These are phyloP conservation scores for Acanthisitta chloris DNA, from an alignment of 2,113 vertebrate genomes.

Conservation along the genomic window DNA sequence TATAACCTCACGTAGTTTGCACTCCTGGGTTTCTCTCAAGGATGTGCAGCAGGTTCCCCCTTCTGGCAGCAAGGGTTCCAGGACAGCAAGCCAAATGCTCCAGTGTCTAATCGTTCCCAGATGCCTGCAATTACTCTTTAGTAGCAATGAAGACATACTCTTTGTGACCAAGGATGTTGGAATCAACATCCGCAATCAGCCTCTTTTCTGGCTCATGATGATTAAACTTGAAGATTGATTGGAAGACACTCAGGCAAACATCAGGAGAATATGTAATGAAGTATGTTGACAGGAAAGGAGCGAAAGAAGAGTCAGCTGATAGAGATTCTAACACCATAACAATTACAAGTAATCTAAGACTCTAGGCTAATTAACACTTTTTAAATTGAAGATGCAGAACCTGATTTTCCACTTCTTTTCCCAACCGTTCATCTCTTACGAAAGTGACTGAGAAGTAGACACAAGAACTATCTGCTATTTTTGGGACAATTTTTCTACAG, in stretches of 20 bases:
- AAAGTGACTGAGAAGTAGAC: not conserved
- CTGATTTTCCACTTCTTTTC: not conserved
- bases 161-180: not conserved
- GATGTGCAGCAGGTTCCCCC: conserved; percentile 9
- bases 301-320: not conserved
- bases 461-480: not conserved
- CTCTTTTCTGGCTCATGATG: not conserved
- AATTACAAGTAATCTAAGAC: not conserved
- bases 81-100: not conserved
- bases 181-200: not conserved
- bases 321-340: not conserved
- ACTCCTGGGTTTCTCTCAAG: not conserved
- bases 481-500: not conserved
- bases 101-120: not conserved
- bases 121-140: not conserved
- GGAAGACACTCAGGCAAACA: not conserved
- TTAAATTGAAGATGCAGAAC: not conserved
- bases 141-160: not conserved
- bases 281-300: not conserved
- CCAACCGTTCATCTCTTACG: not conserved
- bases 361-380: not conserved
- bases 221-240: not conserved
- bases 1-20: not conserved
- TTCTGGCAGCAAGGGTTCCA: not conserved
- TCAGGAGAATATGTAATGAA: not conserved